Conservation (phyloP, 2,888 invertebrate genomes). For the Perithous albicinctus region DNA sequence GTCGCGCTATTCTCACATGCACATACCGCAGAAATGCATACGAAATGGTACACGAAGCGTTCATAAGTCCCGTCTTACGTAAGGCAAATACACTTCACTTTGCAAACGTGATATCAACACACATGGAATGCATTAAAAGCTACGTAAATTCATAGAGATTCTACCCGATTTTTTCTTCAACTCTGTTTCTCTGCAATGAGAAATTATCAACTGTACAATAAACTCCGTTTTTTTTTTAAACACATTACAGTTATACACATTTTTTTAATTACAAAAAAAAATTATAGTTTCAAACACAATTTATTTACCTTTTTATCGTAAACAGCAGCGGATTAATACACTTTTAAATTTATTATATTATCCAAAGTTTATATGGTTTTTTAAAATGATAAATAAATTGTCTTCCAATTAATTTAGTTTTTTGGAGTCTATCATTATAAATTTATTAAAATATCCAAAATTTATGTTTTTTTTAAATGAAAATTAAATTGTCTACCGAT, state of each 20-base stretch:
- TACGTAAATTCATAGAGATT: conserved; percentile 9
- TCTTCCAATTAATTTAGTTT: neutral
- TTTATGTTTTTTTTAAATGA: neutral
- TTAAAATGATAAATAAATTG: no score
- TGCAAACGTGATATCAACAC: conserved; percentile 29
- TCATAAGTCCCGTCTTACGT: conserved; percentile 32
- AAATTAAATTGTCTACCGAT: neutral
- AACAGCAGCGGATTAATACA: no score
- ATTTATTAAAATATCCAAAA: neutral
- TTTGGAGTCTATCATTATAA: neutral
- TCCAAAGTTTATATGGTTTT: no score
- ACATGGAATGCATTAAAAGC: conserved; percentile 8
- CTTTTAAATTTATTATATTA: no score
- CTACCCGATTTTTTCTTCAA: neutral
- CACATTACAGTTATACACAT: neutral
- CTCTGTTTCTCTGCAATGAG: neutral
- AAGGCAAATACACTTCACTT: conserved; percentile 30
- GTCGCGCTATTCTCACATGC: conserved; percentile 2
- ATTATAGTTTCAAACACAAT: no score
- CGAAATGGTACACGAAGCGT: conserved; percentile 17
- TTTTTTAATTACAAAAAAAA: neutral
- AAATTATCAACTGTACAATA: neutral
- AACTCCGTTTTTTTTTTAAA: neutral
- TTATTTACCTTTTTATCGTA: no score
- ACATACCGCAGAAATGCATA: conserved; percentile 26